Base-by-base conservation (phyloP, 2,113 vertebrate genomes). In the Spermophilus dauricus region DNA sequence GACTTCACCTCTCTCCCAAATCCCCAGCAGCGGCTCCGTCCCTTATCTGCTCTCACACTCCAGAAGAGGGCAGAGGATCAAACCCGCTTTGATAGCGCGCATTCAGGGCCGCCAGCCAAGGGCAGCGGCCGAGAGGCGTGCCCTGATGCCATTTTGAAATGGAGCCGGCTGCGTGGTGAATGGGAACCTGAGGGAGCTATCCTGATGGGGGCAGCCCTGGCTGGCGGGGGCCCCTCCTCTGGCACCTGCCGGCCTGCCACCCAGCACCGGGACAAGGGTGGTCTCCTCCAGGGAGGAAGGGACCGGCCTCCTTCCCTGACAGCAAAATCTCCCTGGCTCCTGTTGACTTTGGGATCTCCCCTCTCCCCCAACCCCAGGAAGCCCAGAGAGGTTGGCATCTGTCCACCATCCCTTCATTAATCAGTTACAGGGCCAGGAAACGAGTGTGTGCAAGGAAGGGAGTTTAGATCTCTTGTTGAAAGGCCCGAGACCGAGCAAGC, bases 11-110 rank as follows among this genome's bases (percentile, higher is more conserved):
- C 95, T 56, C 85, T 97, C 88, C 82, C 32, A 70, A 95, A 96
- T 92, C 94, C 75, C 32, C 28, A 20, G 42, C 80, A 69, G 69
- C 67, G 32, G 89, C 76, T 97, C 84, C 53, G 78, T 86, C 86
- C 85, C 91, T 97, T 98, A 97, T 96, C 97, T 96, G 75, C 63
- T 61, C n/a, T 75, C 97, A 97, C 81, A 97, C 69, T 90, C 77
- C 0, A 1, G 11, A 17, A 3, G 58, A 48, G 37, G 63, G 76
- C 6, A 45, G 75, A 80, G 84, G 78, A 96, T 85, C 96, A 86
- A 22, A 70, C 87, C 87, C 1, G 1, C 93, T 96, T 94, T 88
- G 93, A 96, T 77, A 87, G 93, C 76, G 37, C 58, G 81, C 83
- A 70, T 65, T 65, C 65, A 51, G 48, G 61, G 76, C 84, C 6